These are phyloP conservation scores for Drosophila subobscura DNA, from an alignment of 1,140 invertebrate genomes.

Conservation along the genomic window DNA sequence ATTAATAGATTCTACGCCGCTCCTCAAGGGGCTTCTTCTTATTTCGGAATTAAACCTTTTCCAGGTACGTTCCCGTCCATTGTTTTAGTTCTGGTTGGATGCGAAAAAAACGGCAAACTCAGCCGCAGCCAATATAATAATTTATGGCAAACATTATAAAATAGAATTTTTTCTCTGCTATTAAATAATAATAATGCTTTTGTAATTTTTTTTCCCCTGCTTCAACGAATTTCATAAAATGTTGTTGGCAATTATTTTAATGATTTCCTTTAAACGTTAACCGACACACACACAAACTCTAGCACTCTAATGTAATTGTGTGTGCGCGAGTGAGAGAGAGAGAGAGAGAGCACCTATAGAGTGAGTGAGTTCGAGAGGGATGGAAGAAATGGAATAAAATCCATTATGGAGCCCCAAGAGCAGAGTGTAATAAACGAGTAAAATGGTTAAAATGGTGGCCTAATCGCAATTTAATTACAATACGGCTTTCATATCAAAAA, in stretches of 20 bases:
- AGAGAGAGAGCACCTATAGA: neutral
- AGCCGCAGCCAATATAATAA: slow-evolving; percentile 43
- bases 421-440: slow-evolving; percentile 75
- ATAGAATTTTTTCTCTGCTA: slow-evolving; percentile 50
- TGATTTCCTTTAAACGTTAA: slow-evolving; percentile 80
- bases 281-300: slow-evolving; percentile 37
- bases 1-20: neutral
- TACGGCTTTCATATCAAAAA: slow-evolving; percentile 81
- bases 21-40: no score
- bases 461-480: slow-evolving; percentile 83
- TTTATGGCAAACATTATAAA: slow-evolving; percentile 46
- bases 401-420: slow-evolving; percentile 74
- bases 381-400: slow-evolving; percentile 74
- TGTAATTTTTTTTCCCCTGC: slow-evolving; percentile 61
- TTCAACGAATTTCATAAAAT: slow-evolving; percentile 77
- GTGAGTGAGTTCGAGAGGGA: neutral
- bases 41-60: no score
- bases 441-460: slow-evolving; percentile 82
- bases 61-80: slow-evolving; percentile 14
- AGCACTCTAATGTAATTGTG: slow-evolving; percentile 71
- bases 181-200: slow-evolving; percentile 65
- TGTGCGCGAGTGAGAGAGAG: slow-evolving; percentile 23
- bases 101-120: slow-evolving; percentile 26
- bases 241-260: slow-evolving; percentile 77
- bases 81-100: slow-evolving; percentile 41